phyloP scores from a whole-genome alignment of 2,113 vertebrate species.

The Leucopsar rothschildi region DNA sequence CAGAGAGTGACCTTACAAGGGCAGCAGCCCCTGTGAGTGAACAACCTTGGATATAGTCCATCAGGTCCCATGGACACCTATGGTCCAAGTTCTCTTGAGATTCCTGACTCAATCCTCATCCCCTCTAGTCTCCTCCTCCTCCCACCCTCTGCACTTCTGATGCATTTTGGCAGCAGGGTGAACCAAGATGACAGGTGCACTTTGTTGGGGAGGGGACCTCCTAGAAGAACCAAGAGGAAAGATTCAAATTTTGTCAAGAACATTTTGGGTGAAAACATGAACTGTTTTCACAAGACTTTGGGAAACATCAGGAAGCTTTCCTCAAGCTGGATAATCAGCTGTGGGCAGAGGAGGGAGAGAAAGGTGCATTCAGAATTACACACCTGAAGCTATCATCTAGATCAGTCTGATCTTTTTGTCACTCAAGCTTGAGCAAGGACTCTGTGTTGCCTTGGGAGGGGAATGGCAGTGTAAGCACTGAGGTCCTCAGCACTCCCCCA shows the following conservation, averaged over 20 bases:
- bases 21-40: neutral
- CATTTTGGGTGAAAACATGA: neutral
- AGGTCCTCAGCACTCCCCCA: neutral
- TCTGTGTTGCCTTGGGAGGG: neutral
- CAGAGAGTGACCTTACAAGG: neutral
- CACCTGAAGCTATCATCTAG: neutral
- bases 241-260: neutral
- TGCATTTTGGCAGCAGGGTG: accelerated
- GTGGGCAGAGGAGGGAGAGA: neutral
- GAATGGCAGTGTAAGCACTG: accelerated
- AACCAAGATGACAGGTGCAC: neutral
- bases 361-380: neutral
- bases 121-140: neutral
- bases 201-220: neutral
- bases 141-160: neutral
- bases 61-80: neutral
- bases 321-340: neutral
- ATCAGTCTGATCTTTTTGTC: neutral
- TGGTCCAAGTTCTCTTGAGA: neutral
- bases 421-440: neutral
- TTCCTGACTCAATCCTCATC: neutral
- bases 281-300: neutral
- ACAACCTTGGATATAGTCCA: neutral
- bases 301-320: neutral
- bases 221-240: neutral